Evolutionary conservation across 2,888 invertebrate genomes (phyloP).

Genomic region (Scaptomyza tumidula): DNA sequence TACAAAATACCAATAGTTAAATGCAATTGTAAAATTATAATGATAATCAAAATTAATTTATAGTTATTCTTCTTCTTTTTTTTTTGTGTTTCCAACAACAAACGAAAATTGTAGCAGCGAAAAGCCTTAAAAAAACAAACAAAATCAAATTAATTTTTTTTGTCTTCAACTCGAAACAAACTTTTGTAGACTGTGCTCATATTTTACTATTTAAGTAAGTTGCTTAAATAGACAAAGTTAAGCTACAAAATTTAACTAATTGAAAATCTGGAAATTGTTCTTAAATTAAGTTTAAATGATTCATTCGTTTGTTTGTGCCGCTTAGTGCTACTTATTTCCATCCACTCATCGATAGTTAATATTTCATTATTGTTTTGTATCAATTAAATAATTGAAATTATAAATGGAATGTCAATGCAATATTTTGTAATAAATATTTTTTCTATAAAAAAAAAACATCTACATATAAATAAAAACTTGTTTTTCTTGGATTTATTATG

Average conservation of each 20-base stretch:
- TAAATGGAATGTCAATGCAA: conserved; percentile 72
- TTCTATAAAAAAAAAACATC: conserved; percentile 44
- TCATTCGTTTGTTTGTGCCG: conserved; percentile 25
- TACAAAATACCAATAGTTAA: conserved; percentile 65
- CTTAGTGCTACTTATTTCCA: conserved; percentile 42
- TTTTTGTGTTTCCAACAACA: conserved; percentile 1
- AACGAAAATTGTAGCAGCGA: conserved; percentile 34
- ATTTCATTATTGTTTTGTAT: conserved; percentile 45
- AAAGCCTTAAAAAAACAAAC: conserved; percentile 8
- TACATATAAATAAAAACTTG: conserved; percentile 9
- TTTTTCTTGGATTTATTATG: neutral
- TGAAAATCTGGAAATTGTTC: conserved; percentile 9
- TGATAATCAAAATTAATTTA: conserved; percentile 69
- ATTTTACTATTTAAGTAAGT: conserved; percentile 67
- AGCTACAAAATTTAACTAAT: conserved; percentile 29
- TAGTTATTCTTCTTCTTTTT: conserved; percentile 30
- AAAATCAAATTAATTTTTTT: neutral
- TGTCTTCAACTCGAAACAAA: neutral
- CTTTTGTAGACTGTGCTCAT: conserved; percentile 32
- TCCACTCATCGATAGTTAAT: conserved; percentile 64
- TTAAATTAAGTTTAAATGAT: neutral
- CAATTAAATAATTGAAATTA: conserved; percentile 58
- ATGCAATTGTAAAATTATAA: conserved; percentile 67
- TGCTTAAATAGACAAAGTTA: conserved; percentile 67
- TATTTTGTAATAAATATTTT: conserved; percentile 76